phyloP scores from a whole-genome alignment of 2,113 vertebrate genomes.

The Pangasianodon gigas region DNA sequence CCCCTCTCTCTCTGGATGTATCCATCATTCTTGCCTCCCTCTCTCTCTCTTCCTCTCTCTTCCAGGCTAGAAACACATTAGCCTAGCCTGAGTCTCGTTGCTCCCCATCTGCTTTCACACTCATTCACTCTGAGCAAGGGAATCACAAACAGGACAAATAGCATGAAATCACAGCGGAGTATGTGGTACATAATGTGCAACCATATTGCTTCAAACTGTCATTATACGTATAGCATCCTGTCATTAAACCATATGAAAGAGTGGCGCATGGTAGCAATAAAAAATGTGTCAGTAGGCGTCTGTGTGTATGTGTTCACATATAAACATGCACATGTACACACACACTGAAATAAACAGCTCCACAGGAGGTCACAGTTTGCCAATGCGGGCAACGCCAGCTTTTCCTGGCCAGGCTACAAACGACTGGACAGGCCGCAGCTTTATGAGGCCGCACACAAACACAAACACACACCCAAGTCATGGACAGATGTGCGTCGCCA shows the following conservation, averaged over 20 bases:
- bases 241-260: conserved; percentile 18
- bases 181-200: conserved; percentile 5
- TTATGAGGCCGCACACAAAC: conserved; percentile 18
- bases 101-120: conserved; percentile 50
- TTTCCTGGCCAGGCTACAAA: conserved; percentile 31
- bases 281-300: conserved; percentile 4
- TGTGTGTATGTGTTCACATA: not conserved
- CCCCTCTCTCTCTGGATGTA: not conserved
- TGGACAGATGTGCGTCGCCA: conserved; percentile 28
- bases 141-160: conserved; percentile 1
- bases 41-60: not conserved
- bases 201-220: not conserved
- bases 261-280: conserved; percentile 1
- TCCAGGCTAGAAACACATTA: conserved; percentile 1
- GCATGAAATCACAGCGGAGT: conserved; percentile 1
- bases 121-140: conserved; percentile 20
- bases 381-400: not conserved
- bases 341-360: conserved; percentile 19
- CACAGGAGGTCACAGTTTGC: not conserved
- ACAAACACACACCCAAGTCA: conserved; percentile 13
- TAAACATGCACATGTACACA: conserved; percentile 12
- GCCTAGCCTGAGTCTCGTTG: not conserved
- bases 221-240: conserved; percentile 14
- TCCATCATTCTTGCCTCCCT: not conserved
- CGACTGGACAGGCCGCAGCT: not conserved